phyloP scores from a whole-genome alignment of 2,113 vertebrate genomes.

The Zingel zingel region DNA sequence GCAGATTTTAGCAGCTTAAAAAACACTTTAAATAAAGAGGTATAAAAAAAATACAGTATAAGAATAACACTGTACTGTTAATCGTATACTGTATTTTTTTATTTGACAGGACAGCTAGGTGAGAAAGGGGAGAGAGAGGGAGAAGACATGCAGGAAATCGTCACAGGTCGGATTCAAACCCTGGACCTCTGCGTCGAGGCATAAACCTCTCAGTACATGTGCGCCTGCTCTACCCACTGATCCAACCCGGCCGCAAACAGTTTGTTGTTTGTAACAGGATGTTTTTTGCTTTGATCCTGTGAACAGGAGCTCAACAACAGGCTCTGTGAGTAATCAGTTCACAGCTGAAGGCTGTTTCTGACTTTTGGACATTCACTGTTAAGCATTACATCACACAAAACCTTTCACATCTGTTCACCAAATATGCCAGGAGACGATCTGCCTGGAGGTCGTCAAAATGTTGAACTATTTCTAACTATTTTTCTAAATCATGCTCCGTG shows the following conservation, averaged over 20 bases:
- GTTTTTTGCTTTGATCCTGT: conserved; percentile 24
- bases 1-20: too few relatives aligned
- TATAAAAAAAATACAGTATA: too few relatives aligned
- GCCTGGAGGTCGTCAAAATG: neutral
- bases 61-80: too few relatives aligned
- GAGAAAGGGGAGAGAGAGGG: too few relatives aligned
- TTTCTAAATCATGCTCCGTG: neutral
- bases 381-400: neutral
- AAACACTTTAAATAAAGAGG: too few relatives aligned
- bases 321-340: conserved; percentile 18
- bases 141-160: too few relatives aligned
- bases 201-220: too few relatives aligned
- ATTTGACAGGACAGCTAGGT: too few relatives aligned
- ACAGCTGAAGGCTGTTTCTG: neutral
- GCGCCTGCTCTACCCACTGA: too few relatives aligned
- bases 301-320: conserved; percentile 29
- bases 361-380: neutral
- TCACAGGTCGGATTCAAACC: too few relatives aligned
- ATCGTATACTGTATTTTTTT: too few relatives aligned
- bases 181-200: too few relatives aligned
- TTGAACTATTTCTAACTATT: neutral
- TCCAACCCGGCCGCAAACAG: neutral
- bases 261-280: conserved; percentile 4
- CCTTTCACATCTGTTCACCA: conserved; percentile 25
- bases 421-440: neutral